These are phyloP conservation scores for Cacatua alba DNA, from an alignment of 2,113 vertebrate species.

Conservation along the genomic window DNA sequence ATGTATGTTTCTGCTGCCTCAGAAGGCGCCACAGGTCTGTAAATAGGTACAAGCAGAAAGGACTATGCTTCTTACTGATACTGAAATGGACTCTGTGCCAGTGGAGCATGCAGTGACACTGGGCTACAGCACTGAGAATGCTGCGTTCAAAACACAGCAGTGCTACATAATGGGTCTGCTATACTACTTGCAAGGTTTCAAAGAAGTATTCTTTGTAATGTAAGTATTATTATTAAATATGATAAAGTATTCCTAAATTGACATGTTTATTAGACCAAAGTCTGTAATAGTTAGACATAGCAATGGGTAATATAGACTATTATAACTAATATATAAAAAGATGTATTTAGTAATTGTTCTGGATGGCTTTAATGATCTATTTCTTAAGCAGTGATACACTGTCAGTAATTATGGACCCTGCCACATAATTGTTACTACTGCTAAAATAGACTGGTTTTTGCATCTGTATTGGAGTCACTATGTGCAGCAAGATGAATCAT, in stretches of 20 bases:
- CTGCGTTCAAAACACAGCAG: background rate
- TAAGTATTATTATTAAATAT: background rate
- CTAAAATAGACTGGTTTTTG: background rate
- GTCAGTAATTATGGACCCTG: background rate
- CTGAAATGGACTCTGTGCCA: background rate
- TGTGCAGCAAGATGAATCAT: background rate
- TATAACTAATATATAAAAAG: background rate
- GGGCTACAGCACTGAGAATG: rapidly evolving
- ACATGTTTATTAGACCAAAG: background rate
- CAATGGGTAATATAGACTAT: background rate
- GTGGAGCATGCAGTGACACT: rapidly evolving
- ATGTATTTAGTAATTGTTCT: background rate
- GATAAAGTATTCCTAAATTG: background rate
- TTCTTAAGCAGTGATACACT: background rate
- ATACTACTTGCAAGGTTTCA: background rate
- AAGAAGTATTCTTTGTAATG: background rate
- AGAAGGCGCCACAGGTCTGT: background rate
- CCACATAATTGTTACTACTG: background rate
- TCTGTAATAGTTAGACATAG: background rate
- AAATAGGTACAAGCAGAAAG: background rate
- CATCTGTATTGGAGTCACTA: background rate
- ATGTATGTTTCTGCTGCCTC: background rate
- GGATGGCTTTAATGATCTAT: background rate
- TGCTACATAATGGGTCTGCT: rapidly evolving
- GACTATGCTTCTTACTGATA: background rate